Conservation (phyloP, 1,140 invertebrate genomes). For the Dinoponera quadriceps region DNA sequence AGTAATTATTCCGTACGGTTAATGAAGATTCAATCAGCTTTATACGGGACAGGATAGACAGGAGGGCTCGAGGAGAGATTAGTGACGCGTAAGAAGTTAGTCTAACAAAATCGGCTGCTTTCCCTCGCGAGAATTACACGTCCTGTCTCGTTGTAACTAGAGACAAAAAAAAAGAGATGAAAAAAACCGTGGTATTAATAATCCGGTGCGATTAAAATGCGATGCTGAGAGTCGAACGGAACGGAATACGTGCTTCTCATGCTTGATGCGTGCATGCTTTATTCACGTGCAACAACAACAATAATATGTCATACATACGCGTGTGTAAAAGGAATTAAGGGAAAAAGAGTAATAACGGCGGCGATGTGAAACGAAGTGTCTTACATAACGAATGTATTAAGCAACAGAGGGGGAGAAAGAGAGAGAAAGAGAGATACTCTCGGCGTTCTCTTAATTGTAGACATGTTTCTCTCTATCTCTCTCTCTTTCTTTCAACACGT, state of each 20-base stretch:
- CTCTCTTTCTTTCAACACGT: no score
- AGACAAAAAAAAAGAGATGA: neutral
- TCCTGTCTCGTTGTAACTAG: slow-evolving; percentile 30
- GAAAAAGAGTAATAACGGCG: slow-evolving; percentile 45
- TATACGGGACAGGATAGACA: slow-evolving; percentile 1
- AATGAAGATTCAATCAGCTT: slow-evolving; percentile 6
- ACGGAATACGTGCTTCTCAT: slow-evolving; percentile 58
- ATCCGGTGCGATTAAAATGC: slow-evolving; percentile 50
- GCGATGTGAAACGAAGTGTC: slow-evolving; percentile 54
- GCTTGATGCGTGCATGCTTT: slow-evolving; percentile 66
- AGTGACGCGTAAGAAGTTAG: slow-evolving; percentile 19
- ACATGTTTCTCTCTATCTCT: no score
- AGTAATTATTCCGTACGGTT: slow-evolving; percentile 4
- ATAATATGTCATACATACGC: slow-evolving; percentile 3
- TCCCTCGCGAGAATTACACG: slow-evolving; percentile 40
- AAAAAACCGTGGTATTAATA: neutral
- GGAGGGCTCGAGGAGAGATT: slow-evolving; percentile 11
- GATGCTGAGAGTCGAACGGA: slow-evolving; percentile 69
- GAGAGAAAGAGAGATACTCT: neutral
- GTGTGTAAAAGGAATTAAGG: slow-evolving; percentile 15
- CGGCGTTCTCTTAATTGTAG: slow-evolving; percentile 13
- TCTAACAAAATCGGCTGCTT: slow-evolving; percentile 11
- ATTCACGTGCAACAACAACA: slow-evolving; percentile 53
- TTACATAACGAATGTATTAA: slow-evolving; percentile 41
- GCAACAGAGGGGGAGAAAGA: neutral